Evolutionary conservation across 2,113 vertebrate genomes (phyloP).

Genomic region (Chaetodon auriga): DNA sequence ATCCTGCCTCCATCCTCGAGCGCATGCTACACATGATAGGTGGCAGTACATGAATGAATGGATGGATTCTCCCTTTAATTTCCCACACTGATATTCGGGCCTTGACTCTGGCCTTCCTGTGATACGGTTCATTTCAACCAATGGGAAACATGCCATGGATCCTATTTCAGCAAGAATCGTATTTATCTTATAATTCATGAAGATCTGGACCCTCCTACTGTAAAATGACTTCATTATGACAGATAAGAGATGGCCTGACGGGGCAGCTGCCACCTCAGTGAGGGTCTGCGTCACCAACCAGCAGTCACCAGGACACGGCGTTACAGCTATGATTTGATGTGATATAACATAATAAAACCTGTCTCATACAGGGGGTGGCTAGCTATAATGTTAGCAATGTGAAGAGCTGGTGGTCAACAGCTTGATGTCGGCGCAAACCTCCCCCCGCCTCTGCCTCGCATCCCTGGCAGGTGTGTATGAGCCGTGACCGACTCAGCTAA

Average conservation of each 20-base stretch:
- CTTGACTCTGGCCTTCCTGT: conserved; percentile 21
- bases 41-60: conserved; percentile 16
- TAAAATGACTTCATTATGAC: neutral
- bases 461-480: conserved; percentile 59
- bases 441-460: conserved; percentile 39
- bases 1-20: neutral
- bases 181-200: neutral
- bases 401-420: conserved; percentile 27
- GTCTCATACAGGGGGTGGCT: neutral
- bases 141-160: neutral
- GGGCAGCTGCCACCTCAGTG: conserved; percentile 20
- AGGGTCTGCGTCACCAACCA: conserved; percentile 57
- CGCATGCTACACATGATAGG: neutral
- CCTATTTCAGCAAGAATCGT: neutral
- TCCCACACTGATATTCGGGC: conserved; percentile 20
- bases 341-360: neutral
- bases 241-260: conserved; percentile 26
- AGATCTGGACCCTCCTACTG: neutral
- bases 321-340: neutral
- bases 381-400: neutral
- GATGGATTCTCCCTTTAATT: conserved; percentile 32
- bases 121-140: neutral
- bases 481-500: conserved; percentile 25
- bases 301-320: conserved; percentile 2
- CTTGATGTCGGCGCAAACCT: conserved; percentile 19